Percentiles rank a stretch among this genome's conserved stretches.
Conservation (phyloP, 2,113 vertebrate species). For the Peromyscus leucopus region DNA sequence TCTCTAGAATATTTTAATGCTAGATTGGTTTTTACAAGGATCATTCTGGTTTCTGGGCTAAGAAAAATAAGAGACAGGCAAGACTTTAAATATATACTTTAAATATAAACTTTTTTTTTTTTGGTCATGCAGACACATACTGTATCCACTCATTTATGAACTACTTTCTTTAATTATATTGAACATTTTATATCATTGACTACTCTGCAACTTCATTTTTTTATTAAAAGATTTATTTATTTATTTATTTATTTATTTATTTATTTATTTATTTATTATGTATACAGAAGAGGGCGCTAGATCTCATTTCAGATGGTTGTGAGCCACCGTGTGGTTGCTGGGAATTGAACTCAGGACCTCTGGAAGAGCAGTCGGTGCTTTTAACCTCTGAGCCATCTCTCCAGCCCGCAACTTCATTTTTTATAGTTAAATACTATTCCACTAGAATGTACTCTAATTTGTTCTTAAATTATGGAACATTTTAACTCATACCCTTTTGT, state of each 20-base stretch:
- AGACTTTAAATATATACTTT: background rate
- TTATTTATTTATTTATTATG: too few species aligned
- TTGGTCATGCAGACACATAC: background rate
- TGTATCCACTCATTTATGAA: slow-evolving; percentile 13
- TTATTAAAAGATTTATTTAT: too few species aligned
- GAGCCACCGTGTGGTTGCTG: too few species aligned
- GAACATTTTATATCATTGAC: slow-evolving; percentile 24
- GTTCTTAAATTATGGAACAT: slow-evolving; percentile 23
- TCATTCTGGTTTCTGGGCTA: slow-evolving; percentile 37
- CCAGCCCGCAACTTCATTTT: too few species aligned
- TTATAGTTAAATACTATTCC: background rate
- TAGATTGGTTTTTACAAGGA: slow-evolving; percentile 39
- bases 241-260: too few species aligned
- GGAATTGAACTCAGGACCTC: too few species aligned
- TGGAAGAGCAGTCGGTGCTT: too few species aligned
- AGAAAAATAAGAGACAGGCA: slow-evolving; percentile 18
- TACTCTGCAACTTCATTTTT: slow-evolving; percentile 36
- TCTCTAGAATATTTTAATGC: slow-evolving; percentile 10
- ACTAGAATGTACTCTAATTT: background rate
- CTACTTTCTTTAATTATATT: background rate
- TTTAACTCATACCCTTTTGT: background rate
- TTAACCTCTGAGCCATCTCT: too few species aligned
- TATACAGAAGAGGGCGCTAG: too few species aligned
- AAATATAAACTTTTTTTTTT: background rate
- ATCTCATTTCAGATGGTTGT: too few species aligned